These are phyloP conservation scores for Macrotrachela quadricornifera DNA, from an alignment of 1,140 invertebrate genomes.

Conservation along the genomic window DNA sequence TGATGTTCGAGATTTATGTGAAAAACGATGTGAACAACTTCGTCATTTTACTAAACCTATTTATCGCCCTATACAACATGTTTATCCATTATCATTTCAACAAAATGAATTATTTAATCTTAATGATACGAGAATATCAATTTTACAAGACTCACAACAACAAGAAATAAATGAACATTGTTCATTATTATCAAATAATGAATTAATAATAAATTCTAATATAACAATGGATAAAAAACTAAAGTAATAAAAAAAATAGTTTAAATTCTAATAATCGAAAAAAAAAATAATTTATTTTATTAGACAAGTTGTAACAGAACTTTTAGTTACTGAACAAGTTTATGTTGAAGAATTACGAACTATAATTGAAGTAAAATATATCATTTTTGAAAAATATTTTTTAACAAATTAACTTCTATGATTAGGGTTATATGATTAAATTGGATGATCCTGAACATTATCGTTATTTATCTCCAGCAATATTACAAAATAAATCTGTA, in stretches of 20 bases:
- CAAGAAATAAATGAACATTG: no score
- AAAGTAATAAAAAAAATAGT: no score
- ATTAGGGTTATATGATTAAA: constrained; percentile 50
- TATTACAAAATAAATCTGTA: constrained; percentile 54
- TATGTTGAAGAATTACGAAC: constrained; percentile 63
- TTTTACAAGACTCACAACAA: no score
- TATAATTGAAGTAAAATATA: constrained; percentile 49
- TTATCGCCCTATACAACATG: neutral
- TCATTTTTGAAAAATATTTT: neutral
- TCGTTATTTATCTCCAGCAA: constrained; percentile 13
- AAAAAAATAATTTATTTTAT: neutral
- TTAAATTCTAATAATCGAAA: no score
- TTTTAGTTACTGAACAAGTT: constrained; percentile 59
- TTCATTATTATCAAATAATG: no score
- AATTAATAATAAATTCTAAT: no score
- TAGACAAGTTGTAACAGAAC: constrained; percentile 53
- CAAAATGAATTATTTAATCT: no score
- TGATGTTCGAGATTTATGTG: neutral
- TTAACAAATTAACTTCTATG: constrained; percentile 1
- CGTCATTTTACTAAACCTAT: neutral
- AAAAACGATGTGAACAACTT: constrained; percentile 5
- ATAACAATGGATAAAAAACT: no score
- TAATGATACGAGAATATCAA: no score
- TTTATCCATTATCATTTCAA: neutral
- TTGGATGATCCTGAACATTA: constrained; percentile 22